A percentile compares a stretch with the other conserved stretches of the same genome.
Evolutionary conservation across 2,113 vertebrate genomes (phyloP).

Genomic region (Procapra przewalskii): DNA sequence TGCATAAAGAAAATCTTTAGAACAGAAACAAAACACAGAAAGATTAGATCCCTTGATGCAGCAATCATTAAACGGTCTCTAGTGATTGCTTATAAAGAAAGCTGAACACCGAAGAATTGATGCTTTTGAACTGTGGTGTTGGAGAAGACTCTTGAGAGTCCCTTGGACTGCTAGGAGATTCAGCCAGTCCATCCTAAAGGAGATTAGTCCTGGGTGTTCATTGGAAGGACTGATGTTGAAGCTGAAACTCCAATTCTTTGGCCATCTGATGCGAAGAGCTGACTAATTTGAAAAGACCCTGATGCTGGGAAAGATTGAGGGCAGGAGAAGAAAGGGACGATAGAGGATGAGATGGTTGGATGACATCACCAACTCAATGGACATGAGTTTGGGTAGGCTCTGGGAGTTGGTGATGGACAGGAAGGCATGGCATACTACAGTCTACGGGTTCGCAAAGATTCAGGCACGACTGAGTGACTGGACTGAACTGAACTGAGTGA

Average conservation of each 20-base stretch:
- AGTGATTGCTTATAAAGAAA: neutral
- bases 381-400: neutral
- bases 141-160: neutral
- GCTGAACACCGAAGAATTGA: neutral
- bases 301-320: neutral
- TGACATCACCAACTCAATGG: neutral
- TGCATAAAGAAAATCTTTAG: neutral
- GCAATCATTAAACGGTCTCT: neutral
- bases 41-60: neutral
- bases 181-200: too few species aligned
- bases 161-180: too few species aligned
- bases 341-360: neutral
- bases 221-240: neutral
- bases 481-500: neutral
- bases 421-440: neutral
- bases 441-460: neutral
- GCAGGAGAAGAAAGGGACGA: neutral
- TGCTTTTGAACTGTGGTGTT: neutral
- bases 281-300: neutral
- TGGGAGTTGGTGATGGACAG: neutral
- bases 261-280: neutral
- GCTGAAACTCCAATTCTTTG: neutral
- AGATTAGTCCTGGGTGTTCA: neutral
- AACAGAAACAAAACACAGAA: neutral
- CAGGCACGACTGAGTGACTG: accelerated